Evolutionary conservation across 2,113 vertebrate species (phyloP).

Genomic region (Bos indicus): DNA sequence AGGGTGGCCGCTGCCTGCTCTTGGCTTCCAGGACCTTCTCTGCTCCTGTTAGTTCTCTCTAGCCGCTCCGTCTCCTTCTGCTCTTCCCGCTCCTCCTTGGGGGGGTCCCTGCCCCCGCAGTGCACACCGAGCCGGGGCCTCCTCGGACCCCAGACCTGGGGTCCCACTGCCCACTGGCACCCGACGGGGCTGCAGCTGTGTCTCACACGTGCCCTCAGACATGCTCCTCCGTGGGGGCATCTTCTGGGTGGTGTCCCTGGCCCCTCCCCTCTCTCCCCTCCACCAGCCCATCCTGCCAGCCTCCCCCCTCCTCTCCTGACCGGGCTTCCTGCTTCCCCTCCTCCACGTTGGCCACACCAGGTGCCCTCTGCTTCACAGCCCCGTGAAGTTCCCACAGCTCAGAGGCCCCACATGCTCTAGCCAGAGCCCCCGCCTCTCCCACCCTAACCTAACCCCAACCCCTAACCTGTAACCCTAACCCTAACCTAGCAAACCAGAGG

Average conservation of each 20-base stretch:
- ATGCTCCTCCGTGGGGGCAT: accelerated
- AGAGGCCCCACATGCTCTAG: accelerated
- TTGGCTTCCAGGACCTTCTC: background rate
- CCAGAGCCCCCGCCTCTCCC: background rate
- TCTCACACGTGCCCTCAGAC: background rate
- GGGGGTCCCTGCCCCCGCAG: background rate
- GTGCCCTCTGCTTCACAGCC: background rate
- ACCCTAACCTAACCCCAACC: background rate
- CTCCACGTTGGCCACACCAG: background rate
- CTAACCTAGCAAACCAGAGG: background rate
- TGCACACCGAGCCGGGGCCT: background rate
- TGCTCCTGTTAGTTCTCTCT: background rate
- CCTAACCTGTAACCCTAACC: background rate
- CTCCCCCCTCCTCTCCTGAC: background rate
- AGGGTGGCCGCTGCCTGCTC: background rate
- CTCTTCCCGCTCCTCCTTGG: background rate
- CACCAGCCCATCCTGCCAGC: background rate
- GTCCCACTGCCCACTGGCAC: background rate
- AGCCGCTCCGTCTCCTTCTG: background rate
- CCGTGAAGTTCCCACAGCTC: background rate
- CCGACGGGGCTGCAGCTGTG: background rate
- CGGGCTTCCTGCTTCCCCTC: background rate
- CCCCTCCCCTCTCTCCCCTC: background rate
- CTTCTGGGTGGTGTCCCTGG: accelerated
- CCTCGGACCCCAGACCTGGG: background rate